Conservation (phyloP, 2,888 invertebrate species). For the Eupithecia tripunctaria region DNA sequence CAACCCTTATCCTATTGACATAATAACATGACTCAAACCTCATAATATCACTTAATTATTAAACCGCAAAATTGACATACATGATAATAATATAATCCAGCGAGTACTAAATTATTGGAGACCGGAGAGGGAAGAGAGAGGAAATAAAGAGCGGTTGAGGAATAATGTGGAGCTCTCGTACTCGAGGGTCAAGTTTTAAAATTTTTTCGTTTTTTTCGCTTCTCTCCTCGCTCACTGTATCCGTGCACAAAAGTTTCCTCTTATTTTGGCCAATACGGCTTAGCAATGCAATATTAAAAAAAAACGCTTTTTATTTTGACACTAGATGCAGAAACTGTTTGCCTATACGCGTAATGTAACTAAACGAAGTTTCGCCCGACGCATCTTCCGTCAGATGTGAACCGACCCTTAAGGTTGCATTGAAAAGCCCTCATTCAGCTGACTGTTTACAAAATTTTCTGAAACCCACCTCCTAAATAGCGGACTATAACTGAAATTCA, state of each 20-base stretch:
- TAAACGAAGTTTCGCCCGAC: too few relatives aligned
- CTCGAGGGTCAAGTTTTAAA: not conserved
- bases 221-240: not conserved
- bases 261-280: not conserved
- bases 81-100: constrained; percentile 18
- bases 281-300: too few relatives aligned
- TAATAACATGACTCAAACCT: constrained; percentile 33
- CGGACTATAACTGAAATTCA: not conserved
- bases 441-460: too few relatives aligned
- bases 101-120: constrained; percentile 31
- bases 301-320: too few relatives aligned
- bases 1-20: constrained; percentile 28
- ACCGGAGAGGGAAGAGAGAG: too few relatives aligned
- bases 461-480: not conserved
- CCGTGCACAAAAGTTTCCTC: not conserved
- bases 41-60: constrained; percentile 41
- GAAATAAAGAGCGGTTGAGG: not conserved
- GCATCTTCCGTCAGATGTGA: too few relatives aligned
- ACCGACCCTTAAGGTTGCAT: too few relatives aligned
- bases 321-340: too few relatives aligned
- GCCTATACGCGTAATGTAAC: too few relatives aligned
- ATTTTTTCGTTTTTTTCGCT: too few relatives aligned
- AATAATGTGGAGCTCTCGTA: not conserved
- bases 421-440: too few relatives aligned
- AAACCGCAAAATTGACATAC: constrained; percentile 43